These are phyloP conservation scores for Castor canadensis DNA, from an alignment of 2,113 vertebrate species.

Conservation along the genomic window DNA sequence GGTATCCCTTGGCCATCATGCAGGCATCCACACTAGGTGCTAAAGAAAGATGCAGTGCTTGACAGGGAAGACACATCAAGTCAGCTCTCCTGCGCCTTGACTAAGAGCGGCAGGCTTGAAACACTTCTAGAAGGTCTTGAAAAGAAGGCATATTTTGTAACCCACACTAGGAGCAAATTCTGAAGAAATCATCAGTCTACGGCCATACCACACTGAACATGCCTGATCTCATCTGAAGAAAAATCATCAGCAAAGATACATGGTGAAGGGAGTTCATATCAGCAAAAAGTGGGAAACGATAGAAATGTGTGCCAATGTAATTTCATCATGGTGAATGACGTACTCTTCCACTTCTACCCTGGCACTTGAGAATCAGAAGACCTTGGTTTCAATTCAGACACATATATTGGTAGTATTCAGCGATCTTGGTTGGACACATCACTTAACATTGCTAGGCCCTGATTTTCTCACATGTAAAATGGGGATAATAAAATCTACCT, in stretches of 20 bases:
- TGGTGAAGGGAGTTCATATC: not conserved
- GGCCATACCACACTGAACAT: too few relatives aligned
- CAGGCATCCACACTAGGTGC: not conserved
- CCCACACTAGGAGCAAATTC: conserved; percentile 25
- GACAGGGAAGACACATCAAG: not conserved
- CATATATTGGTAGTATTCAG: not conserved
- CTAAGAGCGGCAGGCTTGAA: not conserved
- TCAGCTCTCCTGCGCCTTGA: not conserved
- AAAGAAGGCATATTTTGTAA: not conserved
- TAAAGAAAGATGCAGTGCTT: not conserved
- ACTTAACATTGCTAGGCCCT: not conserved
- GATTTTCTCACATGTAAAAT: not conserved
- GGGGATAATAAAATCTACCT: not conserved
- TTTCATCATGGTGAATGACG: not conserved
- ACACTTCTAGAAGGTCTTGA: not conserved
- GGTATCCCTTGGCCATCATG: not conserved
- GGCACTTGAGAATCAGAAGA: not conserved
- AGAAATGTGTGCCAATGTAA: not conserved
- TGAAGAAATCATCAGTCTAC: too few relatives aligned
- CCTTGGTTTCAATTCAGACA: conserved; percentile 8
- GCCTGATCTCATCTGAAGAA: too few relatives aligned
- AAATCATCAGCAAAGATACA: not conserved
- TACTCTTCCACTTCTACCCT: not conserved
- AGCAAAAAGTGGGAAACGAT: not conserved
- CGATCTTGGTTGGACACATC: not conserved